Evolutionary conservation across 2,113 vertebrate genomes (phyloP).

Genomic region (Nycticebus coucang): DNA sequence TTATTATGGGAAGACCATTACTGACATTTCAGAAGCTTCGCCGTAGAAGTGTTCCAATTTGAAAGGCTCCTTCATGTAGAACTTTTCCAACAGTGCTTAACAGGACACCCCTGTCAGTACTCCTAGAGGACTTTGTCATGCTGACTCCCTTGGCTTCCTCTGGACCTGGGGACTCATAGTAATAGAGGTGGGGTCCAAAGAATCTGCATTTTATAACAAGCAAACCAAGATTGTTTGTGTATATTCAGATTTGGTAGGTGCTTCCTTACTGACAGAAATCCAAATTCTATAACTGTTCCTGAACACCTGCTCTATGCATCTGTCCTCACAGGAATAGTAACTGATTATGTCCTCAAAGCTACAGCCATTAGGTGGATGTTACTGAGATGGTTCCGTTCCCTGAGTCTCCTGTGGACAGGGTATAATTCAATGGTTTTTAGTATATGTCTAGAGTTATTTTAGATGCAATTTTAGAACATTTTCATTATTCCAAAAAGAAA

Average conservation of each 20-base stretch:
- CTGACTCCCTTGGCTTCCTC: not conserved
- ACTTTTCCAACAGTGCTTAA: not conserved
- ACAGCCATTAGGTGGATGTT: not conserved
- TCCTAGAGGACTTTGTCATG: not conserved
- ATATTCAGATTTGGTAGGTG: not conserved
- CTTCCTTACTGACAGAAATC: not conserved
- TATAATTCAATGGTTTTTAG: not conserved
- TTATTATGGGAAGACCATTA: not conserved
- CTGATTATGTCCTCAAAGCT: not conserved
- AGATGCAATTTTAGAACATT: not conserved
- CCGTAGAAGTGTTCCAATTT: not conserved
- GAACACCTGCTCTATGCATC: not conserved
- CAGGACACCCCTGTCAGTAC: not conserved
- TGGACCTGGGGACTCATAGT: not conserved
- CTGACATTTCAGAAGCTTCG: not conserved
- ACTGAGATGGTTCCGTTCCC: not conserved
- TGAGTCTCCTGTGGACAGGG: not conserved
- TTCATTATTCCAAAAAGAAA: not conserved
- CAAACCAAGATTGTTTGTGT: not conserved
- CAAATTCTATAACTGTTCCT: not conserved
- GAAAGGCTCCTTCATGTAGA: not conserved
- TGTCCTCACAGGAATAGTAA: not conserved
- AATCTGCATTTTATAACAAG: not conserved
- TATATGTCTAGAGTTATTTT: not conserved
- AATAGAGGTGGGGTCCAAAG: rapidly evolving